A percentile compares a stretch with the other conserved stretches of the same genome.
Conservation (phyloP, 2,888 invertebrate species). For the Oxytorus armatus region DNA sequence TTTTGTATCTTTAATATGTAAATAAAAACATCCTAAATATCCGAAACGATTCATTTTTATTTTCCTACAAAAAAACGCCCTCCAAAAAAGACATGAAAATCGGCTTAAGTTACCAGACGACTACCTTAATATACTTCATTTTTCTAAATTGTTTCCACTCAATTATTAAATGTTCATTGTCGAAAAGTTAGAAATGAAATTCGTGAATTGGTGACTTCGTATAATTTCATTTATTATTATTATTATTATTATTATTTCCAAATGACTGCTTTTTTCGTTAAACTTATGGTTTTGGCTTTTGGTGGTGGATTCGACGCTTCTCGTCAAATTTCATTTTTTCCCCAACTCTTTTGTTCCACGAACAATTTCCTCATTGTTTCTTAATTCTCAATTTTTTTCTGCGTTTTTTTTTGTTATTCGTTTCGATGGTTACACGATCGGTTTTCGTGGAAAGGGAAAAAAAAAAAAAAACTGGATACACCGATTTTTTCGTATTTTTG, state of each 20-base stretch:
- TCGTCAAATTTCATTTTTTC: conserved; percentile 54
- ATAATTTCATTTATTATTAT: conserved; percentile 57
- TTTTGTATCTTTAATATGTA: too few species aligned
- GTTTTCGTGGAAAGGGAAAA: conserved; percentile 17
- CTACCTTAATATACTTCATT: too few species aligned
- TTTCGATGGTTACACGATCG: conserved; percentile 64
- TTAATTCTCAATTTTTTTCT: conserved; percentile 43
- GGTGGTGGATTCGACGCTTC: conserved; percentile 63
- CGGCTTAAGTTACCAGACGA: too few species aligned
- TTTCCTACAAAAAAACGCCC: too few species aligned
- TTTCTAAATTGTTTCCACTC: too few species aligned
- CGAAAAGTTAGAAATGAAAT: too few species aligned
- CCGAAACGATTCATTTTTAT: too few species aligned
- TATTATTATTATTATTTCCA: conserved; percentile 75
- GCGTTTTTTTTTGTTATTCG: conserved; percentile 60
- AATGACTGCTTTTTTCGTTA: conserved; percentile 80
- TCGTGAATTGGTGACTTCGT: too few species aligned
- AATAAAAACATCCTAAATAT: too few species aligned
- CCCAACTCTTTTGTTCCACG: conserved; percentile 9
- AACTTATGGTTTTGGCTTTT: conserved; percentile 66
- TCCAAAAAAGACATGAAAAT: too few species aligned
- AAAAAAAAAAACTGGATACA: conserved; percentile 58
- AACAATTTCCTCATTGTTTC: conserved; percentile 20
- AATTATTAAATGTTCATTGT: conserved; percentile 10
- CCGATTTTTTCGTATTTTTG: conserved; percentile 81